Conservation (phyloP, 2,113 vertebrate species). For the Hippopotamus amphibius region DNA sequence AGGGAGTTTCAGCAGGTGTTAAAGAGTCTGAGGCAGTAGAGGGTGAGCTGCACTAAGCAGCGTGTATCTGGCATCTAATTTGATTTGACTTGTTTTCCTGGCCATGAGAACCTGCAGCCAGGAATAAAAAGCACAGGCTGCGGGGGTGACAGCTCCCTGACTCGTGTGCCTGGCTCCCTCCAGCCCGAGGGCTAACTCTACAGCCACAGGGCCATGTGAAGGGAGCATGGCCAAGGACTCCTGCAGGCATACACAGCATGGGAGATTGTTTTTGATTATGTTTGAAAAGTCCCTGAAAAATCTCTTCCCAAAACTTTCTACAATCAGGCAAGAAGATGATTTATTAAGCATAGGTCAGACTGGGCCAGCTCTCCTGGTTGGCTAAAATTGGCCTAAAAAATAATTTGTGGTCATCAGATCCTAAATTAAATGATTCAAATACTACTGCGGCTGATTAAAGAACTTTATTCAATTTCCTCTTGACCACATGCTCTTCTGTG, state of each 20-base stretch:
- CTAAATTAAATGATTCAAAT: conserved; percentile 86
- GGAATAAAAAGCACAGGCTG: conserved; percentile 47
- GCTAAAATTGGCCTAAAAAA: conserved; percentile 82
- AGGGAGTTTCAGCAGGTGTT: conserved; percentile 32
- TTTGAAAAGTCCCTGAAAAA: conserved; percentile 70
- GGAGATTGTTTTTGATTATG: conserved; percentile 36
- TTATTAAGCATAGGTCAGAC: conserved; percentile 84
- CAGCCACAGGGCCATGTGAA: not conserved
- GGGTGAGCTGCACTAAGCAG: not conserved
- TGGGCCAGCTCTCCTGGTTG: conserved; percentile 74
- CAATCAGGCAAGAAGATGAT: conserved; percentile 70
- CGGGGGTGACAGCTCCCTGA: conserved; percentile 30
- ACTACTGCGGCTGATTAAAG: conserved; percentile 85
- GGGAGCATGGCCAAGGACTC: conserved; percentile 16
- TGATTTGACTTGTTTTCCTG: conserved; percentile 33
- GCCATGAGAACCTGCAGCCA: not conserved
- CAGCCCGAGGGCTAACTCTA: not conserved
- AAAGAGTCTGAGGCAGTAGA: not conserved
- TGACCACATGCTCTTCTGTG: conserved; percentile 80
- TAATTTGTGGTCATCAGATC: conserved; percentile 79
- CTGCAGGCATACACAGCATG: not conserved
- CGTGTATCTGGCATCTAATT: conserved; percentile 50
- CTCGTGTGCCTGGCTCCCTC: not conserved
- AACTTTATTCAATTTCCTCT: conserved; percentile 85
- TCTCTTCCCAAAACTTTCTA: conserved; percentile 61